Evolutionary conservation across 2,888 invertebrate genomes (phyloP), one percentile per base, ranked within the genome.

Genomic region (Tetragnatha montana): DNA sequence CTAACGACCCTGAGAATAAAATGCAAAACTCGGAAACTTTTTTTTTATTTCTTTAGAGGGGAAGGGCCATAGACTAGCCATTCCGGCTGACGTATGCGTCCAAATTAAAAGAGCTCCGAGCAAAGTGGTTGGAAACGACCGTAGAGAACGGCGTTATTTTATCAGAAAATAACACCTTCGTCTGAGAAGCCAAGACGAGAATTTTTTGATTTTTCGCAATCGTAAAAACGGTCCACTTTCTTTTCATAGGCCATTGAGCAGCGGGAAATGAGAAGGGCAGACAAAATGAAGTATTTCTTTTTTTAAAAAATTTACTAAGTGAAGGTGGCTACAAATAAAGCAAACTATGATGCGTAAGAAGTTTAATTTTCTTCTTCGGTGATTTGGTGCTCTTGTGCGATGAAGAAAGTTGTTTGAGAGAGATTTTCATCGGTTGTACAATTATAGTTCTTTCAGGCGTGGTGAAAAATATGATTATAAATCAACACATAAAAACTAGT

Each of bases 171-270:
- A 78, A 74, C 85, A 51, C 70, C 69, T 70, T 50, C 69, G 12
- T 51, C 47, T 49, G 35, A 35, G 8, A 47, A 87, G 71, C 69
- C 17, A 60, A 60, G 12, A 80, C 87, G 81, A 60, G 68, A 87
- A 87, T 81, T 81, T n/a, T 81, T 87, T 87, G 74, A 87, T 81
- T 87, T n/a, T 87, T 21, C 21, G n/a, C 50, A 74, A 74, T 68
- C 80, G 75, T 87, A 81, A 87, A 81, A 87, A 69, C 71, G 17
- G 21, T 60, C 75, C 68, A 80, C 80, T 74, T 87, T 81, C 75
- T 75, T 87, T 87, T 81, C 87, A 87, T 87, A 87, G 69, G 69
- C 87, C 81, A 87, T 81, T 87, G 87, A 71, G n/a, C 51, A 51
- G 19, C 19, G 17, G 49, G n/a, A 17, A 60, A 60, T 60, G 60